Evolutionary conservation across 1,140 invertebrate genomes (phyloP).

Genomic region (Hylyphantes graminicola): DNA sequence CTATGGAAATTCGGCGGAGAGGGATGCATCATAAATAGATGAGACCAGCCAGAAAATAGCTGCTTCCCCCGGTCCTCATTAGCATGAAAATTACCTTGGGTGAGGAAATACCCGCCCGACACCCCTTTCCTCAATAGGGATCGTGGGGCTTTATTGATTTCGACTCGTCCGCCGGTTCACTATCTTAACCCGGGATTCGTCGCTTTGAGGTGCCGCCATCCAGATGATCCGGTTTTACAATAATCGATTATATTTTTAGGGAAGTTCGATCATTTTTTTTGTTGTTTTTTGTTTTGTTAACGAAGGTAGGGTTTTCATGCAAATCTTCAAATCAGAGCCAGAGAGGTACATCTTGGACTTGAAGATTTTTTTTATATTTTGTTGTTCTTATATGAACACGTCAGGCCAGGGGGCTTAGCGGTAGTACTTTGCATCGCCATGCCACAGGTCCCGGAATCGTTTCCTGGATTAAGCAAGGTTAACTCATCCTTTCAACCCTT

Average conservation of each 20-base stretch:
- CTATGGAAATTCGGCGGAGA: slow-evolving; percentile 56
- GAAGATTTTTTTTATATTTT: no score
- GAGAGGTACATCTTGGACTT: no score
- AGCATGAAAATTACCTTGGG: slow-evolving; percentile 58
- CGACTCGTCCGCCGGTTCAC: slow-evolving; percentile 8
- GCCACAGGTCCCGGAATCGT: no score
- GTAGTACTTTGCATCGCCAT: no score
- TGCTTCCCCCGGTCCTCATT: slow-evolving; percentile 48
- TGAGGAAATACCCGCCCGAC: slow-evolving; percentile 20
- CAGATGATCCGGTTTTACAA: slow-evolving; percentile 24
- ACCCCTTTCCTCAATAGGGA: not conserved
- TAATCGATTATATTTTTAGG: slow-evolving; percentile 12
- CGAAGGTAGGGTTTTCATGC: no score
- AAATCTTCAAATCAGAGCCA: no score
- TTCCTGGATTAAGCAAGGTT: no score
- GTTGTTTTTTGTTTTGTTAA: no score
- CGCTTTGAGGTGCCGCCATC: slow-evolving; percentile 15
- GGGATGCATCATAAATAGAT: slow-evolving; percentile 58
- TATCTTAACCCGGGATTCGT: slow-evolving; percentile 28
- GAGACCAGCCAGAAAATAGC: slow-evolving; percentile 57
- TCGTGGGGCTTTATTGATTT: slow-evolving; percentile 32
- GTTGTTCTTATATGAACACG: no score
- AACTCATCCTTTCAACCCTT: no score
- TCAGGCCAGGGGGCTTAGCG: no score
- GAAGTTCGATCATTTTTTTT: not conserved